These are phyloP conservation scores for Sebastes minor DNA, from an alignment of 2,797 vertebrate genomes.

Conservation along the genomic window DNA sequence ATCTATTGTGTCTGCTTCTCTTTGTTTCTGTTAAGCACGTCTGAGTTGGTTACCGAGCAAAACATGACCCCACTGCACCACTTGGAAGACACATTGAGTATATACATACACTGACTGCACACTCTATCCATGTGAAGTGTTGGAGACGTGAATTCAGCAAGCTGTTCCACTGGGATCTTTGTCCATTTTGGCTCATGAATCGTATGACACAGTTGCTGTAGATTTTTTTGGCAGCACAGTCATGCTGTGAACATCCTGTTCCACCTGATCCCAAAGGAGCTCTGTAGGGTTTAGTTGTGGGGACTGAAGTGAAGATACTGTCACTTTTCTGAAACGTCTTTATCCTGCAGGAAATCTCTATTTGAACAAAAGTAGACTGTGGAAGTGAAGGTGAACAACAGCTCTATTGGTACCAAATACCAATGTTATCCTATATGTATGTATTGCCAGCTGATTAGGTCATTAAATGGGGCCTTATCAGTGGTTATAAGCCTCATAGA, in stretches of 20 bases:
- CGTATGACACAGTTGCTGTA: conserved; percentile 26
- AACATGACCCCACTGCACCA: conserved; percentile 1
- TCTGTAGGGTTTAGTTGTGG: conserved; percentile 29
- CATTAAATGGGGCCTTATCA: not conserved
- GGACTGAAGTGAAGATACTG: conserved; percentile 16
- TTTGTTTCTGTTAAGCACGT: conserved; percentile 46
- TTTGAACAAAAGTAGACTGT: conserved; percentile 1
- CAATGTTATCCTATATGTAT: not conserved
- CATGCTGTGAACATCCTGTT: conserved; percentile 38
- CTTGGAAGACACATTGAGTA: conserved; percentile 7
- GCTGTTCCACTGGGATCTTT: conserved; percentile 20
- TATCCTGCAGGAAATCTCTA: conserved; percentile 32
- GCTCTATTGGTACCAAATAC: not conserved
- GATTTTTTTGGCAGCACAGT: conserved; percentile 24
- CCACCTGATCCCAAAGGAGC: conserved; percentile 44
- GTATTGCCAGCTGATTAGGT: not conserved
- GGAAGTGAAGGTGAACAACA: not conserved
- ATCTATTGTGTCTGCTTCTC: conserved; percentile 15
- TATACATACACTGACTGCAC: not conserved
- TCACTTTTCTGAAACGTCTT: conserved; percentile 36
- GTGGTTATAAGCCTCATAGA: not conserved
- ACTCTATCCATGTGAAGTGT: conserved; percentile 7
- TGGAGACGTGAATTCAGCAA: not conserved
- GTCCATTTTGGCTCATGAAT: conserved; percentile 43
- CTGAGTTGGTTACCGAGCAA: conserved; percentile 18